These are phyloP conservation scores for Bombylius major DNA, from an alignment of 2,888 invertebrate species.

Conservation along the genomic window DNA sequence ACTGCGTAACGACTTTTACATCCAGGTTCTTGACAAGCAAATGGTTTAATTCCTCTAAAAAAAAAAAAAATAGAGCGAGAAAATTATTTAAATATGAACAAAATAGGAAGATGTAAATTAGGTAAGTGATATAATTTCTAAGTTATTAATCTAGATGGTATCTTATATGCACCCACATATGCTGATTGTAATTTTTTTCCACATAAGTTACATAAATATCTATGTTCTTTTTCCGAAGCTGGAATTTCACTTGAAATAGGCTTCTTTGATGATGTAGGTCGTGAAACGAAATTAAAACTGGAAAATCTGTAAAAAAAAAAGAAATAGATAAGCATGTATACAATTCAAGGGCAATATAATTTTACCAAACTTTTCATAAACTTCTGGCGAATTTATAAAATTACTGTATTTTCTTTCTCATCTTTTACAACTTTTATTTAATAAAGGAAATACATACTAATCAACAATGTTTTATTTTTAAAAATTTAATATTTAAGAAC, in stretches of 20 bases:
- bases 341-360: too few species aligned
- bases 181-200: conserved; percentile 51
- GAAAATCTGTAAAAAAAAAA: conserved; percentile 22
- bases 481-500: too few species aligned
- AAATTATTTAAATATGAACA: too few species aligned
- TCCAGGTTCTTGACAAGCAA: conserved; percentile 46
- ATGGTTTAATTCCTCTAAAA: conserved; percentile 45
- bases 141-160: conserved; percentile 43
- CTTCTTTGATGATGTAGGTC: conserved; percentile 30
- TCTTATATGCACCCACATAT: conserved; percentile 51
- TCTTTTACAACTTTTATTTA: too few species aligned
- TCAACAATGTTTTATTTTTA: too few species aligned
- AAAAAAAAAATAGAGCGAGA: conserved; percentile 1
- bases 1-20: conserved; percentile 50
- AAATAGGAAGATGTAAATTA: too few species aligned
- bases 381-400: too few species aligned
- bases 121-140: too few species aligned
- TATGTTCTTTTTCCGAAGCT: conserved; percentile 24
- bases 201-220: conserved; percentile 47
- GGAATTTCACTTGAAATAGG: conserved; percentile 31
- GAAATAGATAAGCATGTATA: not conserved
- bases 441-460: too few species aligned
- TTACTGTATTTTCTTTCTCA: too few species aligned
- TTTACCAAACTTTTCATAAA: too few species aligned
- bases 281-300: conserved; percentile 31